These are phyloP conservation scores for Neolamprologus variostigma DNA, from an alignment of 2,113 vertebrate species.

Conservation along the genomic window DNA sequence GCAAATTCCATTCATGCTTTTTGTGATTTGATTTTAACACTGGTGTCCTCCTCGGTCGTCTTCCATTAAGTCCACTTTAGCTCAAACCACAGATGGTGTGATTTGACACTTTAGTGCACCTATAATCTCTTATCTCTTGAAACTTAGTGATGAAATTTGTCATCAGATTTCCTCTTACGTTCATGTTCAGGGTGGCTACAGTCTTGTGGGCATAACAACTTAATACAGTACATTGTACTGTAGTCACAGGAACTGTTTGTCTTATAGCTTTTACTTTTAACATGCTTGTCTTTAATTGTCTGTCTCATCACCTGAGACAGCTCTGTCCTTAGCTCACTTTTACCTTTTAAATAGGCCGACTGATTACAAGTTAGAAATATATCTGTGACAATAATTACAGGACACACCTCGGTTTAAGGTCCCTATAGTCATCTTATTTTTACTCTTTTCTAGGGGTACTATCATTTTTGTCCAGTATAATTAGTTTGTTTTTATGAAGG, in stretches of 20 bases:
- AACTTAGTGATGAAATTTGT: accelerated
- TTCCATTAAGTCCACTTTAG: accelerated
- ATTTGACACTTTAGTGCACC: accelerated
- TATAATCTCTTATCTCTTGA: accelerated
- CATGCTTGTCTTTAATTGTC: background rate
- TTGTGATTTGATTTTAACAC: accelerated
- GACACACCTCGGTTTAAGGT: accelerated
- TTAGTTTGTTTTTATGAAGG: accelerated
- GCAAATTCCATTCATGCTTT: background rate
- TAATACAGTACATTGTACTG: accelerated
- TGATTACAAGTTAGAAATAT: accelerated
- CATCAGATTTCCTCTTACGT: accelerated
- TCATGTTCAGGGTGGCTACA: background rate
- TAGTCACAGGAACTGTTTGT: accelerated
- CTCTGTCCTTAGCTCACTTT: background rate
- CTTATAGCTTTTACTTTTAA: accelerated
- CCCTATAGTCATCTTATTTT: accelerated
- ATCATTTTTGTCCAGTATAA: background rate
- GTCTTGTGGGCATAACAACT: accelerated
- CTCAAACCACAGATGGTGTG: background rate
- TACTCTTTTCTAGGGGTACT: accelerated
- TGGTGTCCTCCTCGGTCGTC: accelerated
- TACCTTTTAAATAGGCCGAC: accelerated
- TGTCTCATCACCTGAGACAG: accelerated
- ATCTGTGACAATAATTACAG: background rate